Conservation (phyloP, 2,113 vertebrate species). For the Uria lomvia region DNA sequence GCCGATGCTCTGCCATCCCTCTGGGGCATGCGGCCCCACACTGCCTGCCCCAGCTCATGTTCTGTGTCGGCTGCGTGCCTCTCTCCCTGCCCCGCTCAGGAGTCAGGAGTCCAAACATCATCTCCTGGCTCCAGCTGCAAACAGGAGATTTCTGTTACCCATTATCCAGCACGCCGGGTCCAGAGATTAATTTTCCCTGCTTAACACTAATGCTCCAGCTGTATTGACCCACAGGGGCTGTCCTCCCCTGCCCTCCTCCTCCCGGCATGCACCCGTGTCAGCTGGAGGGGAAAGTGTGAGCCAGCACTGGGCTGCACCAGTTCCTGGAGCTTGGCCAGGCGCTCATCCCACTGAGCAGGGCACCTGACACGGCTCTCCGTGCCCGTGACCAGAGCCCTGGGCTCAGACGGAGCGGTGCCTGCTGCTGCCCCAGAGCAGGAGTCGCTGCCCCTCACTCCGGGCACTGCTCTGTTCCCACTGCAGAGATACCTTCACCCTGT, state of each 20-base stretch:
- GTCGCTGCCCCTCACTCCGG: not conserved
- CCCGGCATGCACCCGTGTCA: not conserved
- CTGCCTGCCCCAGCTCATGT: not conserved
- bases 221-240: not conserved
- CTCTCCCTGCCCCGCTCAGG: not conserved
- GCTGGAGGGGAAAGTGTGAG: conserved; percentile 1
- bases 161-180: not conserved
- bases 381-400: not conserved
- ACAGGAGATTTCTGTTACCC: conserved; percentile 14
- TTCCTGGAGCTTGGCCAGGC: not conserved
- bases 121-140: not conserved
- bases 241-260: conserved; percentile 35
- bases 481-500: not conserved
- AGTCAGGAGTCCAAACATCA: not conserved
- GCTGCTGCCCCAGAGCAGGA: not conserved
- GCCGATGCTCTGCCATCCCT: not conserved
- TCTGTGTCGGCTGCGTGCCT: not conserved
- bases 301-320: not conserved
- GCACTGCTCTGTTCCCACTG: not conserved
- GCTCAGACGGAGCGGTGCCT: not conserved
- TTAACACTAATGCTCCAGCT: conserved; percentile 43
- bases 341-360: not conserved
- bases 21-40: not conserved
- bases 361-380: not conserved
- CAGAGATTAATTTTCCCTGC: conserved; percentile 53